Conservation (phyloP, 2,797 vertebrate species). For the Rousettus madagascariensis region DNA sequence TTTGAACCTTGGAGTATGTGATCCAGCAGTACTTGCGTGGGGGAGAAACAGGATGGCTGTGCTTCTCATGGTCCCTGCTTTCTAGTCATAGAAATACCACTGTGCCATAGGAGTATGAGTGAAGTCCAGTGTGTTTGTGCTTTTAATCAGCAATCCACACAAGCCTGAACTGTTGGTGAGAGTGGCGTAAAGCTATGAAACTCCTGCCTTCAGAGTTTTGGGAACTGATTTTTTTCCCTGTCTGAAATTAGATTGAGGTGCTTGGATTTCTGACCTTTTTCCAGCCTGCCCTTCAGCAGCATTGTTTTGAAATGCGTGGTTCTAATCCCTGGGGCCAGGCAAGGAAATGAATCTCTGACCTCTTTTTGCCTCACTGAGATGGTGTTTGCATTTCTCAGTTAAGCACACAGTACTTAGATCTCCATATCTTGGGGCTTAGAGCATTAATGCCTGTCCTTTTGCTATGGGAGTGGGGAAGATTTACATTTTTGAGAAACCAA, state of each 20-base stretch:
- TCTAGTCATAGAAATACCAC: background rate
- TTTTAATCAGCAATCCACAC: background rate
- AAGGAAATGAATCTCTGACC: constrained; percentile 58
- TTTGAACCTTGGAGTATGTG: background rate
- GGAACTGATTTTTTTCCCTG: background rate
- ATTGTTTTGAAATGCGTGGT: background rate
- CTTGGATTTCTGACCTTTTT: background rate
- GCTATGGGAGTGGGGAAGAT: background rate
- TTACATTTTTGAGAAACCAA: constrained; percentile 1
- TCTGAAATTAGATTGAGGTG: background rate
- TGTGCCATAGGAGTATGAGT: accelerated
- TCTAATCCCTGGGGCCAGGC: constrained; percentile 33
- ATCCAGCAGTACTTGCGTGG: background rate
- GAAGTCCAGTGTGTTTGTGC: background rate
- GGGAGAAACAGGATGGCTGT: background rate
- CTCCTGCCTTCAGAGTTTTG: background rate
- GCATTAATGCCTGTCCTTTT: background rate
- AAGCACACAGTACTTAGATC: background rate
- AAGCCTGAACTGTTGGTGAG: background rate
- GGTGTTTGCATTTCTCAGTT: constrained; percentile 17
- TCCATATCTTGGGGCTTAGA: background rate
- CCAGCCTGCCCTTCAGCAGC: background rate
- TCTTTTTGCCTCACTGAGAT: background rate
- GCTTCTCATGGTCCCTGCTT: background rate
- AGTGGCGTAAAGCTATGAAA: background rate